Conservation (phyloP, 2,888 invertebrate genomes). For the Thymelicus sylvestris region DNA sequence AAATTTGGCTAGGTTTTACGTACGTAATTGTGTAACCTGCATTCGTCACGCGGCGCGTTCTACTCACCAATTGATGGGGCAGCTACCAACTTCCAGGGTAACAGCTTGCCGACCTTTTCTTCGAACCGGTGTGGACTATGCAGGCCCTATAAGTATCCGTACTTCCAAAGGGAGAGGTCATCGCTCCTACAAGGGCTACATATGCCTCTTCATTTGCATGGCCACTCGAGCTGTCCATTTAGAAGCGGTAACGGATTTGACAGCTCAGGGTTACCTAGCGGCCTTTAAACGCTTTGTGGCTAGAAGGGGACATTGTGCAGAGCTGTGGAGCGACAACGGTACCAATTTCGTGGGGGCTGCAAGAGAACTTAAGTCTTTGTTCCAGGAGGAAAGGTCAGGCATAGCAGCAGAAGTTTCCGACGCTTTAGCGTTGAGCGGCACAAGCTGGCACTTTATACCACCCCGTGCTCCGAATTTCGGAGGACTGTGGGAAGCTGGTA, state of each 20-base stretch:
- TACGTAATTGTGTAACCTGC: slow-evolving; percentile 16
- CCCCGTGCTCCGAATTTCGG: slow-evolving; percentile 40
- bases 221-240: slow-evolving; percentile 40
- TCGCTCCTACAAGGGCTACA: slow-evolving; percentile 20
- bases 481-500: slow-evolving; percentile 40
- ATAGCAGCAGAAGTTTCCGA: slow-evolving; percentile 26
- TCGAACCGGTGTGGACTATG: slow-evolving; percentile 37
- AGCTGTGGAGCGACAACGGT: slow-evolving; percentile 44
- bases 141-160: slow-evolving; percentile 38
- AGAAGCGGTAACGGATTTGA: slow-evolving; percentile 39
- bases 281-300: slow-evolving; percentile 44
- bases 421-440: slow-evolving; percentile 19
- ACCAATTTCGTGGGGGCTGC: slow-evolving; percentile 41
- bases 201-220: slow-evolving; percentile 27
- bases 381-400: slow-evolving; percentile 4
- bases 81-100: slow-evolving; percentile 36
- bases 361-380: slow-evolving; percentile 30
- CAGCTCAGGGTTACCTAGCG: slow-evolving; percentile 40
- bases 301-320: slow-evolving; percentile 43
- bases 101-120: slow-evolving; percentile 30
- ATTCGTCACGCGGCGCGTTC: slow-evolving; percentile 13
- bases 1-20: not conserved
- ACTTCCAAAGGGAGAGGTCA: slow-evolving; percentile 33
- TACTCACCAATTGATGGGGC: slow-evolving; percentile 42
- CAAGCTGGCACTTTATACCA: slow-evolving; percentile 38